Conservation (phyloP, 2,888 invertebrate species). For the Marasmarcha lunaedactyla region DNA sequence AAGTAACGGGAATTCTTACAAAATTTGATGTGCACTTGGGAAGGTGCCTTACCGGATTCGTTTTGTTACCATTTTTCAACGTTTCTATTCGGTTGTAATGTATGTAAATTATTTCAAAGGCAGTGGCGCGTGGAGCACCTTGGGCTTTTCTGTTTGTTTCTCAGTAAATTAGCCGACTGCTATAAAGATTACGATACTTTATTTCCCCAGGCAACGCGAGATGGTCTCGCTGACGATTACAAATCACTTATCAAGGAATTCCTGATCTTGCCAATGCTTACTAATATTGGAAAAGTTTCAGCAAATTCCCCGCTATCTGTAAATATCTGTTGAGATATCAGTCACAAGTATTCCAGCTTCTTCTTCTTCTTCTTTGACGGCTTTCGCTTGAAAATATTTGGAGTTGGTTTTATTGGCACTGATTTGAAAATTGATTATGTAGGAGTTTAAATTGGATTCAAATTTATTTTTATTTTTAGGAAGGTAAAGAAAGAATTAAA, state of each 20-base stretch:
- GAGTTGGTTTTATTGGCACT: too few species aligned
- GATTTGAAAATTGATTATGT: too few species aligned
- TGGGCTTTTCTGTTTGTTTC: constrained; percentile 15
- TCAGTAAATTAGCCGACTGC: constrained; percentile 19
- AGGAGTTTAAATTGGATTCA: too few species aligned
- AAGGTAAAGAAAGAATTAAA: constrained; percentile 23
- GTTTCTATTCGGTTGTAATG: constrained; percentile 11
- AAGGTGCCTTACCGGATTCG: neutral
- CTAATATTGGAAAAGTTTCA: constrained; percentile 55
- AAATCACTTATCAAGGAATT: constrained; percentile 60
- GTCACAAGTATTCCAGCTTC: constrained; percentile 34
- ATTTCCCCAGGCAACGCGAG: constrained; percentile 23
- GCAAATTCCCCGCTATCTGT: constrained; percentile 31
- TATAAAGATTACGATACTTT: constrained; percentile 33
- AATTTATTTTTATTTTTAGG: too few species aligned
- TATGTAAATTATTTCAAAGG: constrained; percentile 15
- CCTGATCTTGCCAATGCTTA: constrained; percentile 32
- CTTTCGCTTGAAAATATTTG: constrained; percentile 9
- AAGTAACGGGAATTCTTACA: too few species aligned
- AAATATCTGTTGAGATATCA: constrained; percentile 40
- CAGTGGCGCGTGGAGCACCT: constrained; percentile 5
- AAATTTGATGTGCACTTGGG: too few species aligned
- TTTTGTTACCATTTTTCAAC: constrained; percentile 7
- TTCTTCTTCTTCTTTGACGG: constrained; percentile 22
- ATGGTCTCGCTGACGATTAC: constrained; percentile 40